Base-by-base conservation (phyloP, 2,888 invertebrate genomes). In the Watsonalla binaria region DNA sequence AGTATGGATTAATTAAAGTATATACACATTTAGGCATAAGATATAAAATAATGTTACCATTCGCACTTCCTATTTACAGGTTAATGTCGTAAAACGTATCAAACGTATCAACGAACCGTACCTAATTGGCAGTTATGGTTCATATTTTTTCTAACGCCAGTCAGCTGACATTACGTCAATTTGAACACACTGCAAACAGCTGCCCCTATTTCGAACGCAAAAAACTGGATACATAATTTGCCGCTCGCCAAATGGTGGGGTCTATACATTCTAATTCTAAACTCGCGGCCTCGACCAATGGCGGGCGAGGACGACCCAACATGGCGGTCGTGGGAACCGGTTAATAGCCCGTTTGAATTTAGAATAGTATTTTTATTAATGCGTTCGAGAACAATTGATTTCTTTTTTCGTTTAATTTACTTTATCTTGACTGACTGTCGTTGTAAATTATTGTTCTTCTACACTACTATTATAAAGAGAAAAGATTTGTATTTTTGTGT, bases 311-410 rank as follows among this genome's bases (percentile, higher is more conserved):
- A 89, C 88, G 86, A 83, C 65, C 80, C 82, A 90, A 86, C 82
- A 90, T 90, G 90, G 90, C 90, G 84, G 83, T 81, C 88, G 89
- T 90, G 90, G 87, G 90, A 90, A 90, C 88, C 88, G 85, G 87
- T 88, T 90, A 86, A 89, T 89, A 84, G 88, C 78, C 84, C 80
- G 85, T 90, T 90, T 88, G 89, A 89, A 89, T 89, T 90, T 89
- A 90, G 87, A 90, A 90, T 89, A 85, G 85, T 82, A 85, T 90
- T 90, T 90, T 90, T 88, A 85, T 81, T 82, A 84, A 82, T 81
- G 78, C 78, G 76, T 83, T 83, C 72, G 76, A 80, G 81, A 83
- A 86, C 84, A 84, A 88, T 87, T 71, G 80, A 63, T 74, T 74
- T 80, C 78, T 82, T 78, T 79, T 74, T 70, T 72, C 70, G 65